Conservation (phyloP, 2,797 vertebrate species). For the Masticophis lateralis region DNA sequence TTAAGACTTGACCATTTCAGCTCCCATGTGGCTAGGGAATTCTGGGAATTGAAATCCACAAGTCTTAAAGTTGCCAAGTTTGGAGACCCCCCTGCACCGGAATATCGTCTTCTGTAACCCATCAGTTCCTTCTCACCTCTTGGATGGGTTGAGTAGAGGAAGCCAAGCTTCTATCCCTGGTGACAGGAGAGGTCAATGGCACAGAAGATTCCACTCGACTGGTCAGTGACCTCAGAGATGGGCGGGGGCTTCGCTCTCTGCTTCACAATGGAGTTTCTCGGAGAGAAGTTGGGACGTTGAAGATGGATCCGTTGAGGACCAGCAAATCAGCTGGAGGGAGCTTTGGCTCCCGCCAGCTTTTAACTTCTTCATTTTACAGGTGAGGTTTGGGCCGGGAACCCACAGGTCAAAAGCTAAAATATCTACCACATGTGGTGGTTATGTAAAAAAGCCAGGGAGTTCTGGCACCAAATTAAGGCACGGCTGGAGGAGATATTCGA, state of each 20-base stretch:
- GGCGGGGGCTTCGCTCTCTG: neutral
- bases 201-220: neutral
- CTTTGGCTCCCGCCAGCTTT: neutral
- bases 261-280: conserved; percentile 10
- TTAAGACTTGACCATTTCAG: neutral
- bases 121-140: neutral
- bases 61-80: neutral
- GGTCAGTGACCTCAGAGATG: conserved; percentile 8
- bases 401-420: no score
- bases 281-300: neutral
- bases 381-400: neutral
- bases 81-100: neutral
- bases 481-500: no score
- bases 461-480: no score
- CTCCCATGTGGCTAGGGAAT: neutral
- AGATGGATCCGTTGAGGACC: no score
- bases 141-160: neutral
- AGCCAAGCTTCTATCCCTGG: neutral
- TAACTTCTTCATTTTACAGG: neutral
- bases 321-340: neutral
- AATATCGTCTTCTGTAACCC: accelerated
- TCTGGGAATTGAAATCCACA: neutral
- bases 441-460: no score
- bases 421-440: no score
- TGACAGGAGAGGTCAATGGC: neutral